Percentiles rank a stretch among this genome's conserved stretches.
These are phyloP conservation scores for Mantis religiosa DNA, from an alignment of 2,888 invertebrate genomes.

Conservation along the genomic window DNA sequence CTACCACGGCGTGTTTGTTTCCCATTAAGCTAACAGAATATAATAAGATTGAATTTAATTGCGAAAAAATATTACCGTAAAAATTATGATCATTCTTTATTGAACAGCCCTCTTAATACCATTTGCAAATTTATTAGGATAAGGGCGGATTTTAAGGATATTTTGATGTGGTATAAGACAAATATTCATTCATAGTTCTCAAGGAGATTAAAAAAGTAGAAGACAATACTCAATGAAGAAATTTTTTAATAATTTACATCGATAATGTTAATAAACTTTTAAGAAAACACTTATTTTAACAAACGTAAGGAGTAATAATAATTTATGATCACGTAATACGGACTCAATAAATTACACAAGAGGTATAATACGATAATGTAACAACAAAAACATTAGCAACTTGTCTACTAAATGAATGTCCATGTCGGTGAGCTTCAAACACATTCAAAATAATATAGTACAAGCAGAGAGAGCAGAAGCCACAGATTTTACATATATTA, in stretches of 20 bases:
- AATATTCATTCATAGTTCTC: background rate
- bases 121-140: too few species aligned
- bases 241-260: constrained; percentile 32
- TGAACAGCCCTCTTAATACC: too few species aligned
- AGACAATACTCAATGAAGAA: background rate
- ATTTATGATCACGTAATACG: constrained; percentile 6
- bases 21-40: too few species aligned
- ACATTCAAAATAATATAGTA: background rate
- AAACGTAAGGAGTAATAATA: constrained; percentile 18
- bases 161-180: too few species aligned
- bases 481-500: background rate
- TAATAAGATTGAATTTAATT: too few species aligned
- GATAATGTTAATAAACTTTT: constrained; percentile 32
- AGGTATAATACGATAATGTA: background rate
- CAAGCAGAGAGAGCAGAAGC: background rate
- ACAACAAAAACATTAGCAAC: background rate
- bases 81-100: too few species aligned
- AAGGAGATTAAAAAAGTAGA: background rate
- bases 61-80: too few species aligned
- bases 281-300: constrained; percentile 31
- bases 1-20: too few species aligned
- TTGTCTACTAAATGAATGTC: constrained; percentile 1
- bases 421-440: background rate
- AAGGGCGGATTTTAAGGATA: too few species aligned
- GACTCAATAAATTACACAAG: constrained; percentile 11